Base-by-base conservation (phyloP, 2,888 invertebrate genomes). In the Meteorus cinctellus region DNA sequence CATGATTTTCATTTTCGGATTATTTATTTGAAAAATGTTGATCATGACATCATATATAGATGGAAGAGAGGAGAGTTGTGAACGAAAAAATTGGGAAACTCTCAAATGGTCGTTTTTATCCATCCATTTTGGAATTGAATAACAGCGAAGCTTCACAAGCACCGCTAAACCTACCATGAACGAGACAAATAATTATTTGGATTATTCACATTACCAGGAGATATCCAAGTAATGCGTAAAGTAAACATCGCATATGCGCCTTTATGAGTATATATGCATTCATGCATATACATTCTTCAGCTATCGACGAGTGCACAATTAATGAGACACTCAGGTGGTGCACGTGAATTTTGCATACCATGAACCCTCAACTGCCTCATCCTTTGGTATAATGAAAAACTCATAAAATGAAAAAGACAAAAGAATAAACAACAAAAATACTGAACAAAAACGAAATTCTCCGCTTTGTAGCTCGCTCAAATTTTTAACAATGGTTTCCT, bases 221-320 rank as follows among this genome's bases (percentile, higher is more conserved):
- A 12, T 6, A 41, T 19, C 1, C 16, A 31, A 27, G 65, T 36
- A 65, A 65, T 41, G 41, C 36, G n/a, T 12, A 19, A 63, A 65
- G 65, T 8, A 8, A 16, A 12, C 24, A 6, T 4, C 19, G 19
- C n/a, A 48, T 48, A 5, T n/a, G 48, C 45, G 12, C 45, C 10
- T 45, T 3, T 10, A 45, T 0, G 12, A 45, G 12, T 14, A 48
- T 48, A 48, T n/a, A 48, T 16, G 2, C n/a, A 48, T 48, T 14
- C 48, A n/a, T 48, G n/a, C 0, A 48, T 48, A 48, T 48, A 48
- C n/a, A 36, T 19, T 36, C 8, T 12, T 65, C 19, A 19, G 36
- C 36, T 19, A 65, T 65, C 65, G 65, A 65, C 24, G 36, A 65
- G 65, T 65, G 65, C 65, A 41, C 65, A 65, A 65, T 65, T 65